Conservation (phyloP, 2,888 invertebrate species). For the Brachyopa scutellaris region DNA sequence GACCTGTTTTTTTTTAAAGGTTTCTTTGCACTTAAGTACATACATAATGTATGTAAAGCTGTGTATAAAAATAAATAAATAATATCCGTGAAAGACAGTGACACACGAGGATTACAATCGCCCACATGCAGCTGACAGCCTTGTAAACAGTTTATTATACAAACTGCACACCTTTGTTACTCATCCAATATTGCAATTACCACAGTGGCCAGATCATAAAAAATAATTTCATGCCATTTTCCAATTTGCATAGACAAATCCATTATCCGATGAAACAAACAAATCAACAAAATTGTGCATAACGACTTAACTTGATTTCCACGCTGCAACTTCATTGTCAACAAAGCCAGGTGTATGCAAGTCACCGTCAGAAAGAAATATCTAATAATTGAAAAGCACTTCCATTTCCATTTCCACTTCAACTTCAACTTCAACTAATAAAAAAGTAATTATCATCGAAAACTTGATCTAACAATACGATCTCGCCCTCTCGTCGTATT, state of each 20-base stretch:
- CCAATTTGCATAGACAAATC: slow-evolving; percentile 30
- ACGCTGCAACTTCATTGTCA: slow-evolving; percentile 38
- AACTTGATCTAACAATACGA: slow-evolving; percentile 33
- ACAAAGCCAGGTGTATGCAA: slow-evolving; percentile 5
- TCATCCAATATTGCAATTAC: not conserved
- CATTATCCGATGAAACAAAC: slow-evolving; percentile 28
- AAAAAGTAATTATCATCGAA: slow-evolving; percentile 21
- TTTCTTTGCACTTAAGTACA: no score
- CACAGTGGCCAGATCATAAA: slow-evolving; percentile 11
- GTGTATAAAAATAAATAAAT: no score
- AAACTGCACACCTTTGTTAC: no score
- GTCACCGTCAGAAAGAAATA: slow-evolving; percentile 15
- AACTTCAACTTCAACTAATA: slow-evolving; percentile 14
- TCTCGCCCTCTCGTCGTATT: slow-evolving; percentile 30
- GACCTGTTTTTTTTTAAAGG: no score
- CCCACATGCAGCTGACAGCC: not conserved
- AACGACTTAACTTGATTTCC: slow-evolving; percentile 1
- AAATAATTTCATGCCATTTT: slow-evolving; percentile 20
- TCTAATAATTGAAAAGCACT: not conserved
- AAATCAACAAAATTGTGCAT: slow-evolving; percentile 27
- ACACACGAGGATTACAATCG: no score
- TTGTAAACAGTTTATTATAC: not conserved
- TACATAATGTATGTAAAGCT: no score
- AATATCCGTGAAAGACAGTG: no score
- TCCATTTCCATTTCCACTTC: no score